A percentile compares a stretch with the other conserved stretches of the same genome.
These are phyloP conservation scores for Leucopsar rothschildi DNA, from an alignment of 2,113 vertebrate genomes.

Conservation along the genomic window DNA sequence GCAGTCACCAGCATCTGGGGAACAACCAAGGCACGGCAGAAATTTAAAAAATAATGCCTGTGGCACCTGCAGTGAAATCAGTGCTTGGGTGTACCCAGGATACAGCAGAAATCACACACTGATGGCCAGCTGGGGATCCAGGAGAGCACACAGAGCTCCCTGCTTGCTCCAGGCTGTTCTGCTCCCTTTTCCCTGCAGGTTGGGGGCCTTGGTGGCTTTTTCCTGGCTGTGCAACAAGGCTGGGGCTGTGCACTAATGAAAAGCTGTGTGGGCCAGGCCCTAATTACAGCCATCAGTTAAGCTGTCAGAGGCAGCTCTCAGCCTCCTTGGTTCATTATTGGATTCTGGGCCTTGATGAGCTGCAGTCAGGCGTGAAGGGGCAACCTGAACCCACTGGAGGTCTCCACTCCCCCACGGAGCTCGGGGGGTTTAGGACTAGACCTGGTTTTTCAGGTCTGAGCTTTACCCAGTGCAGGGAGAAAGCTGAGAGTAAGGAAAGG, in stretches of 20 bases:
- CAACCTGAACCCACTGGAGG: not conserved
- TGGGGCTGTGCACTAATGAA: not conserved
- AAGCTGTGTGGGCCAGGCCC: not conserved
- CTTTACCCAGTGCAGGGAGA: not conserved
- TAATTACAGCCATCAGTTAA: slow-evolving; percentile 66
- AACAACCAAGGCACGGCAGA: not conserved
- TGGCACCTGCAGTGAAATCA: not conserved
- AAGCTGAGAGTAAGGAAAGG: not conserved
- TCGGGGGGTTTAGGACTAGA: not conserved
- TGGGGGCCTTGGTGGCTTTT: not conserved
- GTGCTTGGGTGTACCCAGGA: not conserved
- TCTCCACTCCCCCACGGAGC: not conserved
- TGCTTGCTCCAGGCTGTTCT: not conserved
- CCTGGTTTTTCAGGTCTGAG: not conserved
- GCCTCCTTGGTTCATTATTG: slow-evolving; percentile 41
- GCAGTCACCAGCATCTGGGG: not conserved
- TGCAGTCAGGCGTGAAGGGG: slow-evolving; percentile 55
- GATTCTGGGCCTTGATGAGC: slow-evolving; percentile 35
- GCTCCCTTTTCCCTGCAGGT: not conserved
- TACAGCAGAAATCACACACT: rapidly evolving
- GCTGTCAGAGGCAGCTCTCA: slow-evolving; percentile 52
- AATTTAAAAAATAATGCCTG: not conserved
- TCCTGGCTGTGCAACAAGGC: not conserved
- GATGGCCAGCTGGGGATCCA: rapidly evolving
- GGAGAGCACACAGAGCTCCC: not conserved